Evolutionary conservation across 2,888 invertebrate species (phyloP).

Genomic region (Priocnemis perturbator): DNA sequence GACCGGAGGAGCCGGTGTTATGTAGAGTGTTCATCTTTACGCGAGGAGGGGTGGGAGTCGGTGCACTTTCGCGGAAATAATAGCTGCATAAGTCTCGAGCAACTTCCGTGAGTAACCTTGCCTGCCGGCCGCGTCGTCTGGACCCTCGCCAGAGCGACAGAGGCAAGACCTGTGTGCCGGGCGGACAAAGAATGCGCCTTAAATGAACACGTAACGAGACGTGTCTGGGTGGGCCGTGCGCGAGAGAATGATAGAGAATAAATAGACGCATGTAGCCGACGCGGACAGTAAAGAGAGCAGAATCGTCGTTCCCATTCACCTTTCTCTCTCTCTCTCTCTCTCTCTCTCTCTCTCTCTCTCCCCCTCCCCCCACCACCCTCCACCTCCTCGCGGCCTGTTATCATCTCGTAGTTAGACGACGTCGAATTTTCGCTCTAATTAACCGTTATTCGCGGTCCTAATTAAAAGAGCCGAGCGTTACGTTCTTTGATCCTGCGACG

Average conservation of each 20-base stretch:
- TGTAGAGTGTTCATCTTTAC: constrained; percentile 44
- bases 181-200: constrained; percentile 40
- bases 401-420: not conserved
- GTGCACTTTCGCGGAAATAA: constrained; percentile 55
- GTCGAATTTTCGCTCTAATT: not conserved
- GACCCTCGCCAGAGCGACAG: constrained; percentile 62
- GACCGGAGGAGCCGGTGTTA: constrained; percentile 16
- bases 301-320: no score
- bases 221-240: not conserved
- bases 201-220: constrained; percentile 27
- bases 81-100: constrained; percentile 62
- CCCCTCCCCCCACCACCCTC: no score
- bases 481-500: not conserved
- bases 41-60: constrained; percentile 1
- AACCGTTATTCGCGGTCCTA: not conserved
- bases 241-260: no score
- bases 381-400: not conserved
- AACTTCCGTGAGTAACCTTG: constrained; percentile 53
- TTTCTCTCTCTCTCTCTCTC: no score
- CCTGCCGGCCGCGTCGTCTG: constrained; percentile 51
- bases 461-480: not conserved
- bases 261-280: no score
- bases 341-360: no score
- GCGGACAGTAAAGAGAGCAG: no score
- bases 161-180: constrained; percentile 26